phyloP scores from a whole-genome alignment of 2,888 invertebrate species.

The Pyrgus malvae region DNA sequence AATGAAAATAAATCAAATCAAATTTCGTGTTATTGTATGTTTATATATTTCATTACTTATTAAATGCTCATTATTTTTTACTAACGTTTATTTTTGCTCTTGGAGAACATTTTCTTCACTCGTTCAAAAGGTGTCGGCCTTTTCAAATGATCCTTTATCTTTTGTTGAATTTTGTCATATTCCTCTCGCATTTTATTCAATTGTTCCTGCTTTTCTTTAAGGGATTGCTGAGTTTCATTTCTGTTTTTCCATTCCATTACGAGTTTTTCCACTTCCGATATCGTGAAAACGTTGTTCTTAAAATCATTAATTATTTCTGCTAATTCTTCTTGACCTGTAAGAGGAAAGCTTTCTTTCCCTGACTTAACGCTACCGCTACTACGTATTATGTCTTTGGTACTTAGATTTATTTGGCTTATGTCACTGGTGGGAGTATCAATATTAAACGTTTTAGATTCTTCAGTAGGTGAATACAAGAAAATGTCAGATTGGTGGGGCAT shows the following conservation, averaged over 20 bases:
- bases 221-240: constrained; percentile 92
- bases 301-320: constrained; percentile 94
- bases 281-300: constrained; percentile 93
- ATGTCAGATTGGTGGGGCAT: constrained; percentile 69
- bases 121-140: constrained; percentile 91
- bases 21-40: background rate
- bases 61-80: background rate
- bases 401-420: constrained; percentile 74
- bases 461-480: constrained; percentile 75
- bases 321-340: constrained; percentile 87
- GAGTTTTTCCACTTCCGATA: constrained; percentile 91
- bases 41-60: background rate
- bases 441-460: constrained; percentile 70
- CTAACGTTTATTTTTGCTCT: constrained; percentile 81
- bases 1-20: constrained; percentile 30
- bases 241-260: constrained; percentile 94
- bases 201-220: constrained; percentile 92
- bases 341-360: constrained; percentile 62
- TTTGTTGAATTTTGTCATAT: constrained; percentile 91
- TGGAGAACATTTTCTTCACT: constrained; percentile 87
- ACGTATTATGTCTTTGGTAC: constrained; percentile 60
- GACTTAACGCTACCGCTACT: constrained; percentile 69
- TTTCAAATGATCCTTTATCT: constrained; percentile 88
- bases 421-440: constrained; percentile 77
- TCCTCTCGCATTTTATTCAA: constrained; percentile 89